Conservation (phyloP, 92 coral and sea anemone species). For the Hydrozoanthus gracilis region DNA sequence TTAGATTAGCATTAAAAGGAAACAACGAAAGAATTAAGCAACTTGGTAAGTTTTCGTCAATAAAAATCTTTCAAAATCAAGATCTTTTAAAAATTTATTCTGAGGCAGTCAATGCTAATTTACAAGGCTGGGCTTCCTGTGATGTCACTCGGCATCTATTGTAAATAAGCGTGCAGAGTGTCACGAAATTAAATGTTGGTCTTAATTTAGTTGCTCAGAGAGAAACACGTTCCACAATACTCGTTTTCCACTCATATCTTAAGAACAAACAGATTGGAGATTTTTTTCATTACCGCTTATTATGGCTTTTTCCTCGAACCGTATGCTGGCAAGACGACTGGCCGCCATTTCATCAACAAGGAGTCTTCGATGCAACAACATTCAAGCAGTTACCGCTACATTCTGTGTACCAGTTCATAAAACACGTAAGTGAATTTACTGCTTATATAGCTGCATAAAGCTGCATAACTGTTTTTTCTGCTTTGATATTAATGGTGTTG, state of each 20-base stretch:
- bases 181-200: background rate
- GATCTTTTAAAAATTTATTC: background rate
- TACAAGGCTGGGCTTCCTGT: background rate
- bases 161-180: background rate
- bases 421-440: background rate
- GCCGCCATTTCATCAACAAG: background rate
- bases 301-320: background rate
- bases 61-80: background rate
- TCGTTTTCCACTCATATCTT: background rate
- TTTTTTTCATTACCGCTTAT: background rate
- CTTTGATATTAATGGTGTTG: no score
- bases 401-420: background rate
- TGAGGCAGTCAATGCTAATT: background rate
- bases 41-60: background rate
- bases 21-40: no score
- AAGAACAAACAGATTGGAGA: background rate
- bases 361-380: background rate
- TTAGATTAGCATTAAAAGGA: background rate
- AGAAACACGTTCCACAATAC: background rate
- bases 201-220: background rate
- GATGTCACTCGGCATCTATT: background rate
- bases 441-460: no score
- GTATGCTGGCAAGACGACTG: background rate
- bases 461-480: background rate
- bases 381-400: background rate